These are phyloP conservation scores for Brachyrhaphis roseni DNA, from an alignment of 2,797 vertebrate genomes.

Conservation along the genomic window DNA sequence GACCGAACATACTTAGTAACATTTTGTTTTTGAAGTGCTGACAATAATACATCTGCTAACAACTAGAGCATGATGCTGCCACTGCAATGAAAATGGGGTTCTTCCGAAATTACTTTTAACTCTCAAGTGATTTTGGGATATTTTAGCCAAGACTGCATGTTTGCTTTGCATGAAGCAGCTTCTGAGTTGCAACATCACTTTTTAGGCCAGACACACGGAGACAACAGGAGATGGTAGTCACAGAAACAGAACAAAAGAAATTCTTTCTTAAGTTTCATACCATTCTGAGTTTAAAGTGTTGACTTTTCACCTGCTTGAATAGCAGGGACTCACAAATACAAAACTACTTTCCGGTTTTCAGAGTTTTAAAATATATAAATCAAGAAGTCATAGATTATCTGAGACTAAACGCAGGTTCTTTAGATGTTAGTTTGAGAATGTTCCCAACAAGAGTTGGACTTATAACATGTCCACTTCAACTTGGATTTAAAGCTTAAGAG, in stretches of 20 bases:
- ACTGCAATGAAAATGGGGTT: too few relatives aligned
- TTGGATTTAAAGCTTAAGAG: not conserved
- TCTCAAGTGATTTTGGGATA: too few relatives aligned
- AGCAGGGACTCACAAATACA: not conserved
- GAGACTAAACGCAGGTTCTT: too few relatives aligned
- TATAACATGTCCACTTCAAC: not conserved
- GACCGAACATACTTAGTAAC: too few relatives aligned
- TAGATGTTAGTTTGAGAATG: not conserved
- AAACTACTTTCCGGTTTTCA: not conserved
- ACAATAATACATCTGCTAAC: too few relatives aligned
- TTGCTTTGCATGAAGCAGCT: not conserved
- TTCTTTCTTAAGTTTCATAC: too few relatives aligned
- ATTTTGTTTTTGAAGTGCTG: too few relatives aligned
- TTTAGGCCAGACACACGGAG: too few relatives aligned
- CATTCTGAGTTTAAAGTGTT: not conserved
- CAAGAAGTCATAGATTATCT: not conserved
- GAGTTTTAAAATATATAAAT: not conserved
- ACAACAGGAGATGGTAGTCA: too few relatives aligned
- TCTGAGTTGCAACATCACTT: not conserved
- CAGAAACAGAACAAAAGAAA: too few relatives aligned
- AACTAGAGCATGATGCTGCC: not conserved
- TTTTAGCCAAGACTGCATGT: too few relatives aligned
- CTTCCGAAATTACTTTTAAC: too few relatives aligned
- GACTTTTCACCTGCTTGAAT: not conserved
- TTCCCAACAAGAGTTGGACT: not conserved